Base-by-base conservation (phyloP, 2,888 invertebrate genomes). In the Dusona sp. region DNA sequence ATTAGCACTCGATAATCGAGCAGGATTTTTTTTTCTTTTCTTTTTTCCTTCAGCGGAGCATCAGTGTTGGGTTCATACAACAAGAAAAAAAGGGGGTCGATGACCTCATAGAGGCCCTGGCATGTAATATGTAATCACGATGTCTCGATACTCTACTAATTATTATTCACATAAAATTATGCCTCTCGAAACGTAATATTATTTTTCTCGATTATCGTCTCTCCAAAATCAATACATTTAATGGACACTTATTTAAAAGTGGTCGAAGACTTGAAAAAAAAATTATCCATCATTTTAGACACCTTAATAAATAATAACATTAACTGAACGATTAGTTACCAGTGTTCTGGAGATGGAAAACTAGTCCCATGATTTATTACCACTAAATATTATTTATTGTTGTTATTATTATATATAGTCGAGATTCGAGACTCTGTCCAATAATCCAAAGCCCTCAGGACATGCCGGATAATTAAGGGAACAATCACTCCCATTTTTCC, bases 401-500 rank as follows among this genome's bases (percentile, higher is more conserved):
- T 22, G 13, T 16, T 61, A 7, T 45, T 22, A 25, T 29, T 81
- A 86, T 33, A 22, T 29, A 51, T 77, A 78, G 9, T 65, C 51
- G 45, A 83, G 65, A 7, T 67, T 75, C 9, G 90, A 90, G 42
- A 94, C 91, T 68, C 90, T 92, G 91, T 97, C 97, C 90, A 97
- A 94, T 57, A 97, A 91, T 13, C 96, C 96, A 85, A 95, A 94
- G 16, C 96, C 96, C 86, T 95, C 94, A 22, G 95, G 95, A 90
- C 97, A 97, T 1, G 94, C 94, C n/a, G 94, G 93, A 92, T 96
- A 97, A n/a, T 96, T 93, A 45, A 94, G 94, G 19, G 95, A 92
- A 90, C 97, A 97, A 93, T 96, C 95, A 82, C 95, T 96, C 93
- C 96, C 96, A 91, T 95, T 96, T 87, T 95, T 94, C 0, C 97